These are phyloP conservation scores for Brienomyrus brachyistius DNA, from an alignment of 2,113 vertebrate genomes.

Conservation along the genomic window DNA sequence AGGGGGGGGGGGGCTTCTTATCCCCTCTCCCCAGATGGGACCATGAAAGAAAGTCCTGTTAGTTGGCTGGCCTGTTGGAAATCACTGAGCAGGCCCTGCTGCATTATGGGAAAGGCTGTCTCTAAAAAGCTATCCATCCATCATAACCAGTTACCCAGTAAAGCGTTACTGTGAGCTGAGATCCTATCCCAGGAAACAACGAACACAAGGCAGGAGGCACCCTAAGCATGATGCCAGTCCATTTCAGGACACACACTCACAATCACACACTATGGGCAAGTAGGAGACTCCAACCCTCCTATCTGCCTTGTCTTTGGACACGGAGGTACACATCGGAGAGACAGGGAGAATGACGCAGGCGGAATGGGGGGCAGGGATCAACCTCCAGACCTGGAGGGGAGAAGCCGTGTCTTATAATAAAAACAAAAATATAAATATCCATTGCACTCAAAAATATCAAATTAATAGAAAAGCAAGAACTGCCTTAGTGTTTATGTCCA, in stretches of 20 bases:
- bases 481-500: background rate
- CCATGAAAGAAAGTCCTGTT: background rate
- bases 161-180: background rate
- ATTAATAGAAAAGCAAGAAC: background rate
- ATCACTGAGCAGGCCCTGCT: background rate
- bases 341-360: background rate
- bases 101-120: conserved; percentile 37
- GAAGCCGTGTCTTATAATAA: background rate
- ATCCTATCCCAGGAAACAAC: background rate
- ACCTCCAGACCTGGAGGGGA: background rate
- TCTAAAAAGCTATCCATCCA: conserved; percentile 15
- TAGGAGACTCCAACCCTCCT: background rate
- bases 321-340: background rate
- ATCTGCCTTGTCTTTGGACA: background rate
- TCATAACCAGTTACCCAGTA: background rate
- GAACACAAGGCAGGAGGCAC: background rate
- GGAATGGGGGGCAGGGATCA: background rate
- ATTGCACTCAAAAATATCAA: background rate
- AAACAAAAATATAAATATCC: background rate
- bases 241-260: background rate
- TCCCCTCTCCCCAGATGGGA: background rate
- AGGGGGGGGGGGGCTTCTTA: background rate
- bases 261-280: background rate
- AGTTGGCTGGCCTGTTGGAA: background rate
- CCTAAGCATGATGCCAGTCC: background rate